Base-by-base conservation (phyloP, 92 coral and sea anemone species). In the Zoanthus gigantus region DNA sequence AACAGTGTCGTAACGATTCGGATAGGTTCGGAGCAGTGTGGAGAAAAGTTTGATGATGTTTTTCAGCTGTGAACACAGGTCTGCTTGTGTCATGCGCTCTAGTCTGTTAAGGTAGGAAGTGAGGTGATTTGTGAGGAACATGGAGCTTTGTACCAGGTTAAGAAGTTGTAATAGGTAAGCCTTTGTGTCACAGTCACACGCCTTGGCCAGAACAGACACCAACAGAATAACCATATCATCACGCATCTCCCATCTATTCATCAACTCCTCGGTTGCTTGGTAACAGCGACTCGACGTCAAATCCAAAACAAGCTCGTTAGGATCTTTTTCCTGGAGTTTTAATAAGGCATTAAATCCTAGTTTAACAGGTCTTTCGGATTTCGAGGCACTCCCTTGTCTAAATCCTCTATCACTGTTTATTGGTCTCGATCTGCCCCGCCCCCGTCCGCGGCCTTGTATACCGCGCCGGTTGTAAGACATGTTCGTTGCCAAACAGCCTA, bases 231-330 rank as follows among this genome's bases (percentile, higher is more conserved):
- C 80, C 90, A 89, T 74, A 76, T 93, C 94, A 29, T 94, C 92
- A 46, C 48, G 72, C 98, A 96, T 93, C 9, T 76, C 0, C 60
- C 65, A 77, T 31, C 84, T 82, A 5, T 32, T 56, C 10, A 96
- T 63, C 45, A 96, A 90, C 13, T 69, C 69, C 32, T 90, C 94
- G 6, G 94, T 91, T 4, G 96, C 98, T 12, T 94, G 95, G 74
- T 92, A 86, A 48, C 90, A 91, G 29, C 92, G 94, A 17, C 80
- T 91, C 0, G 96, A 89, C 12, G 98, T 90, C 83, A 96, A 78
- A 68, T 91, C 98, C 54, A 96, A 88, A 11, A 93, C 90, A 17
- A 96, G 88, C 15, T 90, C 95, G 84, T 95, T 95, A 0, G 98
- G 90, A 50, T 89, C 93, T 82, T 94, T 94, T 29, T 56, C 79